A percentile compares a stretch with the other conserved stretches of the same genome.
These are phyloP conservation scores for Lemur catta DNA, from an alignment of 2,797 vertebrate species.

Conservation along the genomic window DNA sequence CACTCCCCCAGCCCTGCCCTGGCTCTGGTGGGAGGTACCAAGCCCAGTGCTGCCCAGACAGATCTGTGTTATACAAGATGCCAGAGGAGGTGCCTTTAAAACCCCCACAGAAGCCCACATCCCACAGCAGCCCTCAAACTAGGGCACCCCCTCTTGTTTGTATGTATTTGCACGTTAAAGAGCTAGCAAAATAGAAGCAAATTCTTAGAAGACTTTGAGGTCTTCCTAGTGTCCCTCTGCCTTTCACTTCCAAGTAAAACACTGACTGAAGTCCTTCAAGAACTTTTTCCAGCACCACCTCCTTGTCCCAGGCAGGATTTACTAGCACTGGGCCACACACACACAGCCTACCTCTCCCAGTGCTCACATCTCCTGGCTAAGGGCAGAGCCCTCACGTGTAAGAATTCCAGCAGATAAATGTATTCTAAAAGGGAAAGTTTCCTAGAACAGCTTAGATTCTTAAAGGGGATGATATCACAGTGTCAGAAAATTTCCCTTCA, in stretches of 20 bases:
- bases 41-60: fast-evolving
- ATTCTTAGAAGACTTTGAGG: background rate
- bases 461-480: background rate
- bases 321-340: background rate
- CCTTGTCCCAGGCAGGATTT: fast-evolving
- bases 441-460: background rate
- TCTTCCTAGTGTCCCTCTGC: background rate
- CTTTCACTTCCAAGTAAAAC: background rate
- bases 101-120: background rate
- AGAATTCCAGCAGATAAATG: background rate
- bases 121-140: background rate
- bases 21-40: background rate
- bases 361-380: background rate
- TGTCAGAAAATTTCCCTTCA: background rate
- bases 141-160: background rate
- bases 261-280: background rate
- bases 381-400: background rate
- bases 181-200: background rate
- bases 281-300: background rate
- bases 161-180: background rate
- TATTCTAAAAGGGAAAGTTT: background rate
- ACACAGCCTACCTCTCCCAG: fast-evolving
- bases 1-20: no score
- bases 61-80: background rate
- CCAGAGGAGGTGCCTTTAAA: background rate